Percentiles rank a stretch among this genome's conserved stretches.
These are phyloP conservation scores for Saturnia pavonia DNA, from an alignment of 2,888 invertebrate genomes.

Conservation along the genomic window DNA sequence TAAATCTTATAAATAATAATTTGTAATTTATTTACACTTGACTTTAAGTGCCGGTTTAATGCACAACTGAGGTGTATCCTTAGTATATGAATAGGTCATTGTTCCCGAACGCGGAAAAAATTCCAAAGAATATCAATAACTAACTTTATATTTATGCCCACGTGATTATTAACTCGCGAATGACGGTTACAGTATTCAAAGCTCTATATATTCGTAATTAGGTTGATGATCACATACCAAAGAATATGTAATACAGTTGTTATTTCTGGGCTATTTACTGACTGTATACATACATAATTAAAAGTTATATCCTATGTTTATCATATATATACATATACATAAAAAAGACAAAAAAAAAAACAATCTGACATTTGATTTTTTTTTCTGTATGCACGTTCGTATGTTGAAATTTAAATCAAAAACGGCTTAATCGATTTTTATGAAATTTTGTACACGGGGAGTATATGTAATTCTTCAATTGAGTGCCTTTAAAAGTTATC, in stretches of 20 bases:
- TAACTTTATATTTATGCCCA: neutral
- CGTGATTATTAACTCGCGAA: neutral
- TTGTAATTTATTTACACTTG: constrained; percentile 19
- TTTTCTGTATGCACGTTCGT: no score
- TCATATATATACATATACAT: no score
- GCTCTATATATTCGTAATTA: neutral
- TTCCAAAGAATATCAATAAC: neutral
- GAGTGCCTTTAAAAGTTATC: no score
- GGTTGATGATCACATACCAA: neutral
- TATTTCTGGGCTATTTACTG: no score
- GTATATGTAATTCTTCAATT: no score
- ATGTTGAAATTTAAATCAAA: no score
- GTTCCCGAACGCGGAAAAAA: constrained; percentile 17
- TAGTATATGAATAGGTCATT: constrained; percentile 22
- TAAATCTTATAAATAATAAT: constrained; percentile 17
- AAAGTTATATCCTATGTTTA: no score
- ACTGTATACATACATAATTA: no score
- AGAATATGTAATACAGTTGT: neutral
- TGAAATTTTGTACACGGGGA: no score
- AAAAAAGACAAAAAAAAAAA: no score
- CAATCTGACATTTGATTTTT: no score
- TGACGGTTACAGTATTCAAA: neutral
- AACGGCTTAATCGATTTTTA: no score
- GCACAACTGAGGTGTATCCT: constrained; percentile 19
- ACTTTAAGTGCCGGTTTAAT: constrained; percentile 13